A percentile compares a stretch with the other conserved stretches of the same genome.
These are phyloP conservation scores for Pachycephala philippinensis DNA, from an alignment of 2,113 vertebrate species.

Conservation along the genomic window DNA sequence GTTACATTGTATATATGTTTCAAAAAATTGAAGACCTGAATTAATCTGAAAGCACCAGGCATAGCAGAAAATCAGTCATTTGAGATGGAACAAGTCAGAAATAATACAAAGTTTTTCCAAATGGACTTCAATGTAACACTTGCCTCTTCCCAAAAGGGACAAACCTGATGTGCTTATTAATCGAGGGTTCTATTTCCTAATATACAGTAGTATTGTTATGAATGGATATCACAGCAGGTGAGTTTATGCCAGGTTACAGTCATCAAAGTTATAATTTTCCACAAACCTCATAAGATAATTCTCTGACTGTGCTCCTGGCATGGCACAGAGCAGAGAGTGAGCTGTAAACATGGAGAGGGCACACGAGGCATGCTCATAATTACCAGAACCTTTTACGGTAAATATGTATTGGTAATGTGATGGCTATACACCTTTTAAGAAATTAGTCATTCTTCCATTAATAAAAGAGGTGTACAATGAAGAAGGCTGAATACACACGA, in stretches of 20 bases:
- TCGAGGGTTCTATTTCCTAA: rapidly evolving
- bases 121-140: background rate
- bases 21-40: background rate
- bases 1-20: background rate
- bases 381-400: background rate
- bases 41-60: background rate
- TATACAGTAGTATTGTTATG: background rate
- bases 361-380: background rate
- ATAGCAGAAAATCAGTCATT: background rate
- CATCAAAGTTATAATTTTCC: background rate
- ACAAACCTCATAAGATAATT: background rate
- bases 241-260: background rate
- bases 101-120: background rate
- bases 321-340: background rate
- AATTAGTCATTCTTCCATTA: background rate
- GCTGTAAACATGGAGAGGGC: background rate
- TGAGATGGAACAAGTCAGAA: background rate
- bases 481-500: background rate
- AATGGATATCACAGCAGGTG: background rate
- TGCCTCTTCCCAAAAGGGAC: background rate
- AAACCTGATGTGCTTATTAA: background rate
- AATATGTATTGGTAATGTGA: background rate
- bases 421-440: background rate
- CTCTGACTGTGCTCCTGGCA: background rate
- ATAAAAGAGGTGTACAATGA: background rate